Base-by-base conservation (phyloP, 2,888 invertebrate genomes). In the Drosophila rellima region DNA sequence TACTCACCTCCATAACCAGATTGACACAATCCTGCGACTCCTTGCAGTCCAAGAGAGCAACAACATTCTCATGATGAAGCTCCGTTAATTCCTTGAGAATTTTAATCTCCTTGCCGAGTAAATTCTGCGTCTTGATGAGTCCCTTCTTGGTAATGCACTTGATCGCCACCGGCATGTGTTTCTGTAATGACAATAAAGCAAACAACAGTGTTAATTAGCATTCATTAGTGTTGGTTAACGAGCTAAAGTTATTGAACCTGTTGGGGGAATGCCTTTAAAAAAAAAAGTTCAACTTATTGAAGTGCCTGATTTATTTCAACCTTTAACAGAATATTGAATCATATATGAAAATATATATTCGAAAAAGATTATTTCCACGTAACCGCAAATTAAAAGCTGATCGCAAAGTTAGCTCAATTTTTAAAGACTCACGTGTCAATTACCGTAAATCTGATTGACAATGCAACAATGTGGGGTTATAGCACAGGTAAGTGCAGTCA, bases 131-230 rank as follows among this genome's bases (percentile, higher is more conserved):
- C 93, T 99, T 99, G 66, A 97, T 96, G 85, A 99, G 94, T 90
- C 97, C 99, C 93, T 99, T 98, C 94, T 99, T 99, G 17, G 98
- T 97, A 79, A 99, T 98, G 91, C 97, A 97, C 93, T 99, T 99
- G 77, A 99, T 98, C 81, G 99, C 99, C 74, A 99, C 99, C 31
- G 96, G 95, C 84, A 95, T 95, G 85, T 95, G 95, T 93, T 96
- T 96, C 99, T 99, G 94, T 3, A 72, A 62, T 54, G 0, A 55
- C 23, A 39, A 31, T 20, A 23, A 66, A 47, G 29, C 11, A 17
- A 11, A 39, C 20, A 31, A 31, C 11, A 54, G 39, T 48, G 13
- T 65, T 68, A 67, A 74, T 78, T 71, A 82, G 48, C 60, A 67
- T 50, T 66, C 37, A 64, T 65, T 62, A 59, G 39, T 50, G 42